Percentiles rank a stretch among this genome's conserved stretches.
Evolutionary conservation across 1,140 invertebrate species (phyloP).

Genomic region (Sycobia sp.): DNA sequence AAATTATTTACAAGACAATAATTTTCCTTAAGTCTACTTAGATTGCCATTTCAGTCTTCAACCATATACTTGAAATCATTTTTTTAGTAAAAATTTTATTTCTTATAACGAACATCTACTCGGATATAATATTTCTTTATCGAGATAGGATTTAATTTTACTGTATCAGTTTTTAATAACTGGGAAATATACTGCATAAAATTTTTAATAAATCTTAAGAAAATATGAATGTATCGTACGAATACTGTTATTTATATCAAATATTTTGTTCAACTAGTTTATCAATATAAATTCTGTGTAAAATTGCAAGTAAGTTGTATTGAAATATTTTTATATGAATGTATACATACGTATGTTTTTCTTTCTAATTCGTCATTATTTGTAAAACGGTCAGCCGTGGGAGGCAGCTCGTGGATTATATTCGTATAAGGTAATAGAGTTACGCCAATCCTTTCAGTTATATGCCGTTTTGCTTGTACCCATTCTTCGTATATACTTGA

Average conservation of each 20-base stretch:
- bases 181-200: no score
- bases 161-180: no score
- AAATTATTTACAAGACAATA: no score
- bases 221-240: neutral
- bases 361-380: neutral
- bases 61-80: no score
- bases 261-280: neutral
- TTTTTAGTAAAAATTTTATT: no score
- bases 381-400: neutral
- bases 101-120: no score
- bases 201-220: neutral
- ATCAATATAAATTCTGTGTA: neutral
- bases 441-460: slow-evolving; percentile 9
- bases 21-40: no score
- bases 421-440: slow-evolving; percentile 5
- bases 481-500: slow-evolving; percentile 2
- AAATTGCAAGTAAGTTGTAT: neutral
- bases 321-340: neutral
- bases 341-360: neutral
- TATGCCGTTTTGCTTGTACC: slow-evolving; percentile 6
- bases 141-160: no score
- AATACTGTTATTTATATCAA: neutral
- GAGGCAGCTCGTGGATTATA: slow-evolving; percentile 11
- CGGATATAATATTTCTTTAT: no score
- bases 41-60: no score